phyloP scores from a whole-genome alignment of 2,113 vertebrate genomes.

The Brachyhypopomus occidentalis region DNA sequence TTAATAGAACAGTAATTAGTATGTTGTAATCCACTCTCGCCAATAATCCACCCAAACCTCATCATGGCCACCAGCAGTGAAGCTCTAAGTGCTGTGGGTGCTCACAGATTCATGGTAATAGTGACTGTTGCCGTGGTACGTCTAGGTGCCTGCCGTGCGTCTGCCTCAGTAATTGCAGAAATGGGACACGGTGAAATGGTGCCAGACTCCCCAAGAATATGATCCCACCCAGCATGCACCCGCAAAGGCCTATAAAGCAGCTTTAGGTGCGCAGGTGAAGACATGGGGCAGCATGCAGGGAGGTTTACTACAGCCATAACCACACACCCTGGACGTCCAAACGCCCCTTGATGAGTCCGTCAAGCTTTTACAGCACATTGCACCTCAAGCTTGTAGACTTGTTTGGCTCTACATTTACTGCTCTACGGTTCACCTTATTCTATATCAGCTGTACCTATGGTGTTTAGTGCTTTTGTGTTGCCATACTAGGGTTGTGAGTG shows the following conservation, averaged over 20 bases:
- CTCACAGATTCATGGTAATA: no score
- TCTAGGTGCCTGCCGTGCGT: neutral
- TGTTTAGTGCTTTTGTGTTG: neutral
- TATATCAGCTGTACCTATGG: neutral
- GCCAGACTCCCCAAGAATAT: neutral
- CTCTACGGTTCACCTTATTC: neutral
- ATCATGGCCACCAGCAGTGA: neutral
- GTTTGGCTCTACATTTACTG: neutral
- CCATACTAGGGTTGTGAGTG: constrained; percentile 1
- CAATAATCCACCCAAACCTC: no score
- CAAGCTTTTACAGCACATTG: neutral
- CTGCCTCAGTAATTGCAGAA: neutral
- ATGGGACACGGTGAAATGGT: constrained; percentile 14
- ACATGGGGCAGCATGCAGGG: neutral
- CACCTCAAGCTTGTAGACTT: no score
- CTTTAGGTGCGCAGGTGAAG: neutral
- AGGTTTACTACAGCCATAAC: neutral
- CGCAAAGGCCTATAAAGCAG: neutral
- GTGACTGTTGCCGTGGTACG: neutral
- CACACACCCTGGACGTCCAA: neutral
- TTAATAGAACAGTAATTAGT: no score
- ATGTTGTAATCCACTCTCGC: no score
- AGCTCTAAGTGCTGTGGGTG: neutral
- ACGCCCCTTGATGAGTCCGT: neutral
- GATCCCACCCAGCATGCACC: neutral